phyloP scores from a whole-genome alignment of 2,113 vertebrate genomes.

The Corvus cornix region DNA sequence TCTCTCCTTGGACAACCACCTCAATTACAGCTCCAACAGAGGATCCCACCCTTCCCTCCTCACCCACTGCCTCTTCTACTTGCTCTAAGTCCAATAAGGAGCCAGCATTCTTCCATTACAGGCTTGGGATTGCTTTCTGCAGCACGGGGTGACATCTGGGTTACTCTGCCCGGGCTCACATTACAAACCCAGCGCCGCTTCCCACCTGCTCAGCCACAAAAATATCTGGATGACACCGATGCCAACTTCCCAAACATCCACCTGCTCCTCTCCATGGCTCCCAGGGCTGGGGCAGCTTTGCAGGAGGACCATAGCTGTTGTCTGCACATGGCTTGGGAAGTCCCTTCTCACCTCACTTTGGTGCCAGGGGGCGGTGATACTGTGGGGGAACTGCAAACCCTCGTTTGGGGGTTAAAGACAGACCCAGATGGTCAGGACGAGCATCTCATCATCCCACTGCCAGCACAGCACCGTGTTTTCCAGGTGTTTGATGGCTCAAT shows the following conservation, averaged over 20 bases:
- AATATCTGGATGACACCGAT: background rate
- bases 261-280: background rate
- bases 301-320: background rate
- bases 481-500: background rate
- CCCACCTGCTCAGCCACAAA: background rate
- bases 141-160: background rate
- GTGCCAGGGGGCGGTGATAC: background rate
- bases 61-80: background rate
- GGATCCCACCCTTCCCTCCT: background rate
- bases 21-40: background rate
- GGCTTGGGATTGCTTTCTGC: background rate
- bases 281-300: background rate
- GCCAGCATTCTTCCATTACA: background rate
- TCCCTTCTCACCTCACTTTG: background rate
- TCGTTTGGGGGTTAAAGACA: fast-evolving
- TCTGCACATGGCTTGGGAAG: background rate
- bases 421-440: fast-evolving
- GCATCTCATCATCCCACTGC: background rate
- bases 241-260: background rate
- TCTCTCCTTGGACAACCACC: fast-evolving
- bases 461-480: background rate
- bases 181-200: background rate
- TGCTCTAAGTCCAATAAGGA: background rate
- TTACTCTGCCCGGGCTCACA: background rate
- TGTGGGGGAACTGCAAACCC: background rate